phyloP scores from a whole-genome alignment of 2,888 invertebrate species.

The Cylloceria caligata region DNA sequence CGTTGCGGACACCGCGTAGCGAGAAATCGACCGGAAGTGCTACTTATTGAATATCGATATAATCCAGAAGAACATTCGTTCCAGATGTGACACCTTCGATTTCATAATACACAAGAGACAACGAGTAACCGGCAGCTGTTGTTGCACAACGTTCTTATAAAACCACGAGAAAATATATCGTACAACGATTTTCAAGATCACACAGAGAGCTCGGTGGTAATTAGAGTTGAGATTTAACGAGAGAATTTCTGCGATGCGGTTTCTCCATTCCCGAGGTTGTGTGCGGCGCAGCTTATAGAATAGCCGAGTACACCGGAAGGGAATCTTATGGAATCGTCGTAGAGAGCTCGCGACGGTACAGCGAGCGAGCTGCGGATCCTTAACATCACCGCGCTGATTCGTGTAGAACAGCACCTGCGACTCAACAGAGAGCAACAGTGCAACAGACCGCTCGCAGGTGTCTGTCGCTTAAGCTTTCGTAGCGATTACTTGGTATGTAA shows the following conservation, averaged over 20 bases:
- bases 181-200: slow-evolving; percentile 43
- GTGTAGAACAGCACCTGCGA: slow-evolving; percentile 36
- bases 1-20: neutral
- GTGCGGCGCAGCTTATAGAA: slow-evolving; percentile 7
- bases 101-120: too few species aligned
- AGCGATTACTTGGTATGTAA: slow-evolving; percentile 75
- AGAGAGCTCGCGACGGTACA: neutral
- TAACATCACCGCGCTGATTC: slow-evolving; percentile 1
- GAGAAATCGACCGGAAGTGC: slow-evolving; percentile 38
- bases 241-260: slow-evolving; percentile 33
- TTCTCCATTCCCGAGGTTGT: slow-evolving; percentile 44
- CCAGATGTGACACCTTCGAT: too few species aligned
- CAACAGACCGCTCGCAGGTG: slow-evolving; percentile 49
- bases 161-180: slow-evolving; percentile 13
- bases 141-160: slow-evolving; percentile 27
- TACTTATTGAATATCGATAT: slow-evolving; percentile 7
- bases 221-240: slow-evolving; percentile 34
- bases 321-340: slow-evolving; percentile 57
- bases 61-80: slow-evolving; percentile 20
- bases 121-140: too few species aligned
- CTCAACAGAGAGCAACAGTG: slow-evolving; percentile 16
- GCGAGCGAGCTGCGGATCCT: neutral
- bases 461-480: slow-evolving; percentile 52
- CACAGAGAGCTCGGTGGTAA: slow-evolving; percentile 35
- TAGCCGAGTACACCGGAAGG: slow-evolving; percentile 48